Conservation (phyloP, 2,888 invertebrate species). For the Scotopteryx bipunctaria region DNA sequence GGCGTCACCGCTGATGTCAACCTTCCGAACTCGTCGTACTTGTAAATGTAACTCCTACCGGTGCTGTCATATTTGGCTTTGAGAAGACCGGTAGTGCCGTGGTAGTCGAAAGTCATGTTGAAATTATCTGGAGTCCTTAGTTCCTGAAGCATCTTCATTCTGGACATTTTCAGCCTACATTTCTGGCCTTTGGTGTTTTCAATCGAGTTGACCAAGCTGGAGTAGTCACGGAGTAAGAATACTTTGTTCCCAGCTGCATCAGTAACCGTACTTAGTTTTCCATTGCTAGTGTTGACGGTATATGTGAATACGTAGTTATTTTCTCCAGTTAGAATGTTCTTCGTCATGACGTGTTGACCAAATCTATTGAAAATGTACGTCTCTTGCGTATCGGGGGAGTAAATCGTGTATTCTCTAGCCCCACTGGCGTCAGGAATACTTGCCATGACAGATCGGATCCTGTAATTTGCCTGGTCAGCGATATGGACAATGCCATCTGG, state of each 20-base stretch:
- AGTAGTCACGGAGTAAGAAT: slow-evolving; percentile 91
- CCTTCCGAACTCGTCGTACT: slow-evolving; percentile 97
- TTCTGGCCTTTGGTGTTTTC: slow-evolving; percentile 97
- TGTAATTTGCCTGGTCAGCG: slow-evolving; percentile 96
- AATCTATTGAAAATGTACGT: slow-evolving; percentile 96
- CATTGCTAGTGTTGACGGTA: slow-evolving; percentile 98
- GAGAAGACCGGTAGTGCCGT: slow-evolving; percentile 93
- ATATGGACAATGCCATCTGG: slow-evolving; percentile 97
- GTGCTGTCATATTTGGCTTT: slow-evolving; percentile 95
- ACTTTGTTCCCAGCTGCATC: slow-evolving; percentile 96
- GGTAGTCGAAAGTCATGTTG: slow-evolving; percentile 96
- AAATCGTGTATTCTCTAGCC: slow-evolving; percentile 95
- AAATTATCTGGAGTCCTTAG: slow-evolving; percentile 96
- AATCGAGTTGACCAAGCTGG: slow-evolving; percentile 95
- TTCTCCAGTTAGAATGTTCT: slow-evolving; percentile 97
- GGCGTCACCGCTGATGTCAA: slow-evolving; percentile 96
- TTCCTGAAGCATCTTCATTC: slow-evolving; percentile 96
- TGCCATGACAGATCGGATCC: slow-evolving; percentile 94
- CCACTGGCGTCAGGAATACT: slow-evolving; percentile 94
- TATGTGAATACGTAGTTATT: slow-evolving; percentile 97
- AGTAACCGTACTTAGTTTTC: slow-evolving; percentile 95
- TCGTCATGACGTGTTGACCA: slow-evolving; percentile 97
- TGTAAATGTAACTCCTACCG: slow-evolving; percentile 95
- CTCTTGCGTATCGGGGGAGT: slow-evolving; percentile 97
- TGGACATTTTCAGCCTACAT: slow-evolving; percentile 94